These are phyloP conservation scores for Muscicapa comitata DNA, from an alignment of 2,797 vertebrate species.

Conservation along the genomic window DNA sequence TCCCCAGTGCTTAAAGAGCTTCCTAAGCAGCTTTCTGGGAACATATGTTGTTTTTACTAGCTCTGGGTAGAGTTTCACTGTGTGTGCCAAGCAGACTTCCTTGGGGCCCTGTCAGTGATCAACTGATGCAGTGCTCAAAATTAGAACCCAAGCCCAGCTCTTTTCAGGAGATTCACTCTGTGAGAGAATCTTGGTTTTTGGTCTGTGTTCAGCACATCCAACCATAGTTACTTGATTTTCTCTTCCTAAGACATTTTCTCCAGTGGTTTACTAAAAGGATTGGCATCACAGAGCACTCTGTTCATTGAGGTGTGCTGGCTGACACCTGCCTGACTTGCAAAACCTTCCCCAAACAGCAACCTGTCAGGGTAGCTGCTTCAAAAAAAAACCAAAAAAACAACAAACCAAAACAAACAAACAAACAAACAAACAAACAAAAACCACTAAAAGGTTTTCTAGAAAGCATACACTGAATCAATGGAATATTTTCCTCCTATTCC, in stretches of 20 bases:
- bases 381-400: neutral
- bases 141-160: neutral
- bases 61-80: conserved; percentile 24
- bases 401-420: too few species aligned
- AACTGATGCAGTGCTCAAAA: neutral
- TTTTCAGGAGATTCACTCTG: neutral
- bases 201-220: neutral
- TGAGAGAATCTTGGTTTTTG: neutral
- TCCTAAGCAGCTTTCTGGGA: conserved; percentile 61
- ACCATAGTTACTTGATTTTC: neutral
- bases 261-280: neutral
- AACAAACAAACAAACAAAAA: too few species aligned
- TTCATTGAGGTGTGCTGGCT: neutral
- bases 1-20: conserved; percentile 8
- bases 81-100: conserved; percentile 13
- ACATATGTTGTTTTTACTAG: conserved; percentile 61
- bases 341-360: neutral
- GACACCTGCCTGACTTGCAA: neutral
- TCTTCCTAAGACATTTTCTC: neutral
- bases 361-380: neutral
- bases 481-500: neutral
- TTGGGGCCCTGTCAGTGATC: neutral
- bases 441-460: neutral
- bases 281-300: neutral
- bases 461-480: neutral